A percentile compares a stretch with the other conserved stretches of the same genome.
phyloP scores from a whole-genome alignment of 92 coral and sea anemone genomes.

The Palythoa caribaeorum region DNA sequence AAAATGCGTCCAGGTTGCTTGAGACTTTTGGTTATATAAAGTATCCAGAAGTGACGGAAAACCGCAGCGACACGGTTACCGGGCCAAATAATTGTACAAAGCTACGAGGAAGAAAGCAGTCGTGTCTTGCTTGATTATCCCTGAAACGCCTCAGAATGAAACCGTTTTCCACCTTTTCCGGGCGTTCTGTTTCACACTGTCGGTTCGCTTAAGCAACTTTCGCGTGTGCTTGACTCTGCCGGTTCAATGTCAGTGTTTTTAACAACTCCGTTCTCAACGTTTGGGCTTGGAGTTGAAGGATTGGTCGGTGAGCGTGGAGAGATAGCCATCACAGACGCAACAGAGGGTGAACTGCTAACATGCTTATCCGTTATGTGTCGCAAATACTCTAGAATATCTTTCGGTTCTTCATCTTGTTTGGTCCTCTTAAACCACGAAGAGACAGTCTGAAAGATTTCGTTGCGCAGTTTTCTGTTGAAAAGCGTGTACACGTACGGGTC shows the following conservation, averaged over 20 bases:
- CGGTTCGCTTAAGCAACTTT: background rate
- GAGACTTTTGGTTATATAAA: background rate
- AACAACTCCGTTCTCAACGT: background rate
- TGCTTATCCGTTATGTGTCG: constrained; percentile 71
- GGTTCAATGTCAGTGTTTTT: constrained; percentile 1
- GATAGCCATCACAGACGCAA: background rate
- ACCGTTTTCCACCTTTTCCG: no score
- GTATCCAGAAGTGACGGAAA: no score
- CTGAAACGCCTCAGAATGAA: background rate
- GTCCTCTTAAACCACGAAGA: constrained; percentile 35
- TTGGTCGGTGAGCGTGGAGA: background rate
- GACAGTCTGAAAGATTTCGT: constrained; percentile 60
- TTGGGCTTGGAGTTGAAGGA: background rate
- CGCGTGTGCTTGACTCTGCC: background rate
- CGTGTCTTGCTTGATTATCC: background rate
- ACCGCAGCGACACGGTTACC: no score
- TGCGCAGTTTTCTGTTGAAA: constrained; percentile 82
- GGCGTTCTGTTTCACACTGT: background rate
- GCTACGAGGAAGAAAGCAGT: no score
- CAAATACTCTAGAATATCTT: constrained; percentile 82
- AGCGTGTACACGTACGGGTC: constrained; percentile 74
- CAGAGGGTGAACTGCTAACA: constrained; percentile 31
- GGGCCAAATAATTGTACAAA: no score
- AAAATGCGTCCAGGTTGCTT: background rate
- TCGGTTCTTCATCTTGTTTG: constrained; percentile 75